These are phyloP conservation scores for Semnopithecus entellus DNA, from an alignment of 2,113 vertebrate genomes.

Conservation along the genomic window DNA sequence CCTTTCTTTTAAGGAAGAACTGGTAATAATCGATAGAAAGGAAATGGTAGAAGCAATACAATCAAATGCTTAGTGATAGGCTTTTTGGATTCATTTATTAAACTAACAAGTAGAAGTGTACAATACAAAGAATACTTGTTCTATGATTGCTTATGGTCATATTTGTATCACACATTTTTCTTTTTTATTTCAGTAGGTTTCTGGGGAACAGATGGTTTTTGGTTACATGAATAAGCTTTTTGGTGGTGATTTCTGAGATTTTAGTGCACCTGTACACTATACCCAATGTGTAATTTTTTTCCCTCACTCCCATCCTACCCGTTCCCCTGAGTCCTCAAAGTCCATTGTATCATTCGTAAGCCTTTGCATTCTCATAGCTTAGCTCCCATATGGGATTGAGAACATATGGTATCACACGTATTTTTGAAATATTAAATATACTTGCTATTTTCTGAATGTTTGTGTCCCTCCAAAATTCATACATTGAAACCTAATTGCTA, in stretches of 20 bases:
- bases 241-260: too few relatives aligned
- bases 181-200: too few relatives aligned
- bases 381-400: too few relatives aligned
- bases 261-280: too few relatives aligned
- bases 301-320: too few relatives aligned
- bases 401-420: background rate
- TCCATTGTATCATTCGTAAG: too few relatives aligned
- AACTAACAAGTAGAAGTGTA: background rate
- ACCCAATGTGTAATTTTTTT: too few relatives aligned
- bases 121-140: background rate
- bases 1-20: background rate
- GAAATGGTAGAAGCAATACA: background rate
- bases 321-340: too few relatives aligned
- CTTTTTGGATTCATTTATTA: background rate
- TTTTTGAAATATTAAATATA: background rate
- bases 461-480: background rate
- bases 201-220: too few relatives aligned
- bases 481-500: background rate
- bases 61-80: background rate
- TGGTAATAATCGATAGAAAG: background rate
- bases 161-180: background rate
- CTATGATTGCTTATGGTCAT: background rate
- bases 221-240: too few relatives aligned
- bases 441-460: background rate
- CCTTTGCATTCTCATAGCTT: too few relatives aligned